Evolutionary conservation across 2,113 vertebrate species (phyloP).

Genomic region (Blennius ocellaris): DNA sequence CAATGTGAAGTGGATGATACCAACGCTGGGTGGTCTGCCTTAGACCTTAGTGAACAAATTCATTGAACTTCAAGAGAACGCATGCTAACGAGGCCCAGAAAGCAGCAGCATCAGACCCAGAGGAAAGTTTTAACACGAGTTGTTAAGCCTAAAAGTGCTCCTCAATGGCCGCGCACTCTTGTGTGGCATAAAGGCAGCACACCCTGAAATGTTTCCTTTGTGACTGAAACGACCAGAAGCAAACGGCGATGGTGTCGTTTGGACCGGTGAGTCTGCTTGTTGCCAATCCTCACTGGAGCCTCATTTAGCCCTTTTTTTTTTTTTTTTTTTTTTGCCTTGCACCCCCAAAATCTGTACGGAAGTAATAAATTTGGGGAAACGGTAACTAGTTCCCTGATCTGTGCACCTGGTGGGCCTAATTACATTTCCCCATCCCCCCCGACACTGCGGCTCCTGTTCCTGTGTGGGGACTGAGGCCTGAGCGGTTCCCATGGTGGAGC

Average conservation of each 20-base stretch:
- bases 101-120: neutral
- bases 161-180: conserved; percentile 24
- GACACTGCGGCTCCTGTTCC: conserved; percentile 76
- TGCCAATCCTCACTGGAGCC: conserved; percentile 77
- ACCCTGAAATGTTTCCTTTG: conserved; percentile 53
- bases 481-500: conserved; percentile 41
- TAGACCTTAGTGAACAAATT: conserved; percentile 22
- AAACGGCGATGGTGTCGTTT: conserved; percentile 38
- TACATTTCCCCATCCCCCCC: conserved; percentile 87
- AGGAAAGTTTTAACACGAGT: conserved; percentile 22
- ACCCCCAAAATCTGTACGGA: conserved; percentile 87
- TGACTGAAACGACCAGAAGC: conserved; percentile 42
- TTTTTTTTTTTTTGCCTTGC: conserved; percentile 77
- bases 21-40: conserved; percentile 24
- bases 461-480: conserved; percentile 37
- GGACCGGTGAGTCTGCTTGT: conserved; percentile 61
- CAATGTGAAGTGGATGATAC: neutral
- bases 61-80: conserved; percentile 7
- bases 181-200: conserved; percentile 24
- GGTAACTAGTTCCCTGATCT: conserved; percentile 90
- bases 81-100: conserved; percentile 31
- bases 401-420: conserved; percentile 98
- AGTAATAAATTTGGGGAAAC: conserved; percentile 95
- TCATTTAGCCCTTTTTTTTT: conserved; percentile 80
- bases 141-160: conserved; percentile 40